Percentiles rank a stretch among this genome's conserved stretches.
Conservation (phyloP, 2,888 invertebrate genomes). For the Ecliptopera silaceata region DNA sequence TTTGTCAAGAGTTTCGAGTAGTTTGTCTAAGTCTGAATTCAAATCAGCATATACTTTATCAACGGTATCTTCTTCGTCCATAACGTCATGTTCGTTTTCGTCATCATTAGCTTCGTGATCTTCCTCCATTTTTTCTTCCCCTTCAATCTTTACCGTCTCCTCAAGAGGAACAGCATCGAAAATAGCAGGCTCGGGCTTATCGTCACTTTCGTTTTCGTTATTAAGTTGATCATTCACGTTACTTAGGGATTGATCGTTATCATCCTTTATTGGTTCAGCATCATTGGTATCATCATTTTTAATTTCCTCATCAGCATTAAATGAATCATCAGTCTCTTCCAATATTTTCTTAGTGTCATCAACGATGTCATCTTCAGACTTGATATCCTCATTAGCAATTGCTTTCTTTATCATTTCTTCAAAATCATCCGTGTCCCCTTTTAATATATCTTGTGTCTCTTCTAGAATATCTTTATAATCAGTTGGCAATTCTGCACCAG, state of each 20-base stretch:
- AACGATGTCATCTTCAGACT: conserved; percentile 9
- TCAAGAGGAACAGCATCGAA: background rate
- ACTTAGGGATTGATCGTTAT: background rate
- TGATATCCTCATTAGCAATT: conserved; percentile 3
- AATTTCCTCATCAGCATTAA: conserved; percentile 12
- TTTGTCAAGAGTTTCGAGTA: conserved; percentile 57
- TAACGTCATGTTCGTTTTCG: conserved; percentile 16
- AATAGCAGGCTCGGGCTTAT: background rate
- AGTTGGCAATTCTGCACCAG: conserved; percentile 17
- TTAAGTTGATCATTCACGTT: background rate
- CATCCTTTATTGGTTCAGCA: background rate
- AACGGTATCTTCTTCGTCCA: conserved; percentile 47
- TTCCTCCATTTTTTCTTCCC: background rate
- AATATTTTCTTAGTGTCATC: conserved; percentile 21
- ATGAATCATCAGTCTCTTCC: conserved; percentile 16
- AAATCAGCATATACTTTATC: conserved; percentile 55
- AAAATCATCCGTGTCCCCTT: conserved; percentile 31
- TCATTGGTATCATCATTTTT: conserved; percentile 8
- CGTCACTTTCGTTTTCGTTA: background rate
- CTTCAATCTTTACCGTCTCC: background rate
- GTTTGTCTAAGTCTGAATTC: conserved; percentile 55
- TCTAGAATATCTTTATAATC: conserved; percentile 27
- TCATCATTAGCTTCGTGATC: background rate
- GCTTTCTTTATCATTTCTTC: conserved; percentile 14
- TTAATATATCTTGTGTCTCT: conserved; percentile 30